Evolutionary conservation across 2,113 vertebrate genomes (phyloP).

Genomic region (Pogona vitticeps): DNA sequence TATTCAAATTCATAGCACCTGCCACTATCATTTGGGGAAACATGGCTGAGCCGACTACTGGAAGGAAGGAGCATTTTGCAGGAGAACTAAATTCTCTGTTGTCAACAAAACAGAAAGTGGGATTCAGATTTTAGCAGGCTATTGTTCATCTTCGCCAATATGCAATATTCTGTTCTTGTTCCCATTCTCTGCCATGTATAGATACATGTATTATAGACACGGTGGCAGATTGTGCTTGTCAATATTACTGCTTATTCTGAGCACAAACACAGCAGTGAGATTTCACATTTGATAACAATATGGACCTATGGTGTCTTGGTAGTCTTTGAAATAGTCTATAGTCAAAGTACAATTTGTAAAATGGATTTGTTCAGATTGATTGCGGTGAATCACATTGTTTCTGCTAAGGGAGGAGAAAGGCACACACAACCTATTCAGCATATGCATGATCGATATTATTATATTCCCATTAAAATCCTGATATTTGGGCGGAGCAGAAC

Average conservation of each 20-base stretch:
- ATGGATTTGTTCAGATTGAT: background rate
- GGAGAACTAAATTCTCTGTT: background rate
- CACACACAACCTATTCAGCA: background rate
- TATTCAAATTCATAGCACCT: conserved; percentile 41
- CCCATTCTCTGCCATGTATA: background rate
- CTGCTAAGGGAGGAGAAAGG: background rate
- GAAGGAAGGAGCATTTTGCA: background rate
- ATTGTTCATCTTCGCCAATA: background rate
- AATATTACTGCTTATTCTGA: background rate
- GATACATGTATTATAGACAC: background rate
- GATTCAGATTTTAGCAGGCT: background rate
- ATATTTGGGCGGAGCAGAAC: background rate
- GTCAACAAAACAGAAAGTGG: background rate
- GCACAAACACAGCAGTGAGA: background rate
- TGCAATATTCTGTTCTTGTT: background rate
- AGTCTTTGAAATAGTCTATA: background rate
- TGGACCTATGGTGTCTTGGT: background rate
- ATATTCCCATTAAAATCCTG: conserved; percentile 33
- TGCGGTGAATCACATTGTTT: background rate
- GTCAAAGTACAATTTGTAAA: background rate
- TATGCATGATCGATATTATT: conserved; percentile 3
- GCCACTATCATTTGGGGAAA: conserved; percentile 16
- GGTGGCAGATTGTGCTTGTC: background rate
- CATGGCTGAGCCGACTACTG: conserved; percentile 29
- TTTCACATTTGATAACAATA: background rate